These are phyloP conservation scores for Phodopus roborovskii DNA, from an alignment of 2,113 vertebrate genomes.

Conservation along the genomic window DNA sequence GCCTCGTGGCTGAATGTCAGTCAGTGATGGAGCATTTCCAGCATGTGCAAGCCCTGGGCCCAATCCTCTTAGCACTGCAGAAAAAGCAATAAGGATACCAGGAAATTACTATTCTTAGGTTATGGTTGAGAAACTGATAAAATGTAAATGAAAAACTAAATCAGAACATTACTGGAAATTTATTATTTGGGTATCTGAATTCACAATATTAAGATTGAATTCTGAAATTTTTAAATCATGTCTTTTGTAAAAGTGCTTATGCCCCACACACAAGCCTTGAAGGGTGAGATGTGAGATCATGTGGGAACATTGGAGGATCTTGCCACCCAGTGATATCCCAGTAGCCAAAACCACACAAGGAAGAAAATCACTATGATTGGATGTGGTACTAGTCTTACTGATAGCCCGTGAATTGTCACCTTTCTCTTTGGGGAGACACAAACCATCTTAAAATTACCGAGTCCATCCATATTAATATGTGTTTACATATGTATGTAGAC, in stretches of 20 bases:
- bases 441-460: neutral
- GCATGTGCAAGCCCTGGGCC: neutral
- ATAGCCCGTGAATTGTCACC: neutral
- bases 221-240: neutral
- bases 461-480: neutral
- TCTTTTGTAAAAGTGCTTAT: neutral
- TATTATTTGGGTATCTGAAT: constrained; percentile 5
- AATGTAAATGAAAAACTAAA: neutral
- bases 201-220: neutral
- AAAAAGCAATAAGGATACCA: neutral
- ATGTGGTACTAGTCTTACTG: neutral
- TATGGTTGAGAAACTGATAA: neutral
- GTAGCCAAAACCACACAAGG: neutral
- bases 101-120: neutral
- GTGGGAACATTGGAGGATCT: neutral
- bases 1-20: neutral
- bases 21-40: neutral
- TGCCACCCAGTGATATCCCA: too few species aligned
- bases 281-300: neutral
- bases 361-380: neutral
- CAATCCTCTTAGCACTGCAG: neutral
- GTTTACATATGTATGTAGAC: neutral
- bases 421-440: neutral
- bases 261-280: neutral
- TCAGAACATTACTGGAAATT: neutral